Evolutionary conservation across 1,140 invertebrate species (phyloP).

Genomic region (Polypedilum vanderplanki): DNA sequence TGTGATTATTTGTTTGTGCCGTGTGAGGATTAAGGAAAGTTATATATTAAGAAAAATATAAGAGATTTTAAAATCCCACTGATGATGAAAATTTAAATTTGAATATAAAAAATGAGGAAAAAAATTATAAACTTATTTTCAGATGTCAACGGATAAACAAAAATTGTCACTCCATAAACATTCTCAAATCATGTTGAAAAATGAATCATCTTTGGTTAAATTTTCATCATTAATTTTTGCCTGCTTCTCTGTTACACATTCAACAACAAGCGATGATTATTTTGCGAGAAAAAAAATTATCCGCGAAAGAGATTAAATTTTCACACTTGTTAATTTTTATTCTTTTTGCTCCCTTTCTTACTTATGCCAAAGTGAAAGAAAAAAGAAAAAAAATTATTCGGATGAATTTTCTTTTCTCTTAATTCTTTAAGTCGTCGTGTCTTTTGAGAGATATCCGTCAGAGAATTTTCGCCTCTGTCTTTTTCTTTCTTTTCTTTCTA

Average conservation of each 20-base stretch:
- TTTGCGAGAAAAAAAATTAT: slow-evolving; percentile 21
- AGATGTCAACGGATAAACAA: not conserved
- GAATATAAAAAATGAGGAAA: not conserved
- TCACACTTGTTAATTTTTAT: slow-evolving; percentile 22
- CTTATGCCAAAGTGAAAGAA: too few species aligned
- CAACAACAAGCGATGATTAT: not conserved
- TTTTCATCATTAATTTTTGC: not conserved
- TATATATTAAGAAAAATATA: too few species aligned
- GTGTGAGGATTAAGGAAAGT: slow-evolving; percentile 4
- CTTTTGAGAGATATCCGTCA: slow-evolving; percentile 26
- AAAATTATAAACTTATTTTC: not conserved
- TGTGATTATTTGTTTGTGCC: slow-evolving; percentile 4
- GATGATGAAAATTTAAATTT: not conserved
- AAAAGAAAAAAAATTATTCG: not conserved
- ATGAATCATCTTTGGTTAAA: not conserved
- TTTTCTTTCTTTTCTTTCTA: not conserved
- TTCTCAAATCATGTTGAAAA: not conserved
- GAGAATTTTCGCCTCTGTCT: not conserved
- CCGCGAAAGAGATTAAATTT: slow-evolving; percentile 27
- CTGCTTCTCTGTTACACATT: not conserved
- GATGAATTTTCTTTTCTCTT: not conserved
- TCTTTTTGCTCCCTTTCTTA: not conserved
- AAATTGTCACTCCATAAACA: not conserved
- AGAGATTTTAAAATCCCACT: slow-evolving; percentile 1
- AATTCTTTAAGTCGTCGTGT: slow-evolving; percentile 15